Base-by-base conservation (phyloP, 1,140 invertebrate genomes). In the Bombus consobrinus region DNA sequence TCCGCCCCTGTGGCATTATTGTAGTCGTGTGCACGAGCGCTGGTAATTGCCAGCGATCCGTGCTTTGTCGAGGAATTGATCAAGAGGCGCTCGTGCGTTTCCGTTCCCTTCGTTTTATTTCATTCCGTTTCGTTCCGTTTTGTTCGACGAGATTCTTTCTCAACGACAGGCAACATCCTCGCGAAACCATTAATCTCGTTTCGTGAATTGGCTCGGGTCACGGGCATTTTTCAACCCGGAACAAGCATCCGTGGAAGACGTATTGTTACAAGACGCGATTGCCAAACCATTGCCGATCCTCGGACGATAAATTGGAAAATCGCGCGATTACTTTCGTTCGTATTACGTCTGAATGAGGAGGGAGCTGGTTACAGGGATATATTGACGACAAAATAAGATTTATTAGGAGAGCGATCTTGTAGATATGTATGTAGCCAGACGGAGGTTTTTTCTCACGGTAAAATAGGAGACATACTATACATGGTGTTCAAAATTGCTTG, bases 161-260 rank as follows among this genome's bases (percentile, higher is more conserved):
- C 59, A n/a, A 39, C 41, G 78, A 66, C 83, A 53, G 77, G 71
- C 39, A 72, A 74, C 77, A 81, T 81, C 39, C 78, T 66, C 77
- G 68, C 22, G 53, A 47, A 25, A 66, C 78, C 83, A 85, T 85
- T 85, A 85, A 85, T 85, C 83, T 66, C 57, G 78, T 34, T 73
- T 64, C 77, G 69, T 68, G 83, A 85, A 81, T 81, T 53, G 83
- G 79, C 13, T 39, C 39, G 69, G 66, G 43, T 79, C 76, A 34
- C 12, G 81, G 34, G 59, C 28, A 84, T 84, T 84, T 84, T 84
- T 84, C 82, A 84, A 59, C 22, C 66, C 13, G 37, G 82, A 79
- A 79, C 82, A 79, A 71, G 47, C 28, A 32, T 66, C 34, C 47
- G 66, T n/a, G 75, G 66, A 79, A 79, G 82, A 79, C 32, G 64